A percentile compares a stretch with the other conserved stretches of the same genome.
Conservation (phyloP, 2,888 invertebrate species). For the Ennomos quercinarius region DNA sequence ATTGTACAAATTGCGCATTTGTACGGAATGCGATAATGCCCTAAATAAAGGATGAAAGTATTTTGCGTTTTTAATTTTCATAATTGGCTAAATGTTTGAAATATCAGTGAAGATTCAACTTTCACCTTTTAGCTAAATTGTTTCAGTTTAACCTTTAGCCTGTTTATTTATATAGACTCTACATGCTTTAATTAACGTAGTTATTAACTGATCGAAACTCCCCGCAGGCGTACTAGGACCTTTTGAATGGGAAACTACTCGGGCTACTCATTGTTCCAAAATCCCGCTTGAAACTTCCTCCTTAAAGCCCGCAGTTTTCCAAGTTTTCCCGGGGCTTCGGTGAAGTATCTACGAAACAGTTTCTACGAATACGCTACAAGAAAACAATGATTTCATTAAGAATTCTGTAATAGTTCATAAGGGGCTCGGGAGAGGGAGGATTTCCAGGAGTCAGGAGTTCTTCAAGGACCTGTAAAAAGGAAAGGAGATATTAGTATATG, state of each 20-base stretch:
- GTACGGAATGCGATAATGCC: no score
- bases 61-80: no score
- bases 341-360: slow-evolving; percentile 7
- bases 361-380: slow-evolving; percentile 15
- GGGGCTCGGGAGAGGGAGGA: slow-evolving; percentile 11
- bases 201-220: slow-evolving; percentile 18
- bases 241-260: slow-evolving; percentile 13
- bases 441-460: slow-evolving; percentile 17
- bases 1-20: no score
- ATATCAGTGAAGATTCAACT: no score
- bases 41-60: no score
- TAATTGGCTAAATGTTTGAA: no score
- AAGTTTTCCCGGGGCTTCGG: slow-evolving; percentile 4
- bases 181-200: slow-evolving; percentile 10
- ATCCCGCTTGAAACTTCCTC: slow-evolving; percentile 5
- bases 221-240: slow-evolving; percentile 6
- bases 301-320: slow-evolving; percentile 12
- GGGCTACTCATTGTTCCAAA: no score
- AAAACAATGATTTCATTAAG: slow-evolving; percentile 22
- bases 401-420: slow-evolving; percentile 22
- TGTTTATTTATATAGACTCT: no score
- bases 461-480: slow-evolving; percentile 23
- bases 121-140: no score
- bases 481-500: slow-evolving; percentile 14
- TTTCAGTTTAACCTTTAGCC: no score